Evolutionary conservation across 2,797 vertebrate species (phyloP), one percentile per base, ranked within the genome.

Genomic region (Lacerta viridis): DNA sequence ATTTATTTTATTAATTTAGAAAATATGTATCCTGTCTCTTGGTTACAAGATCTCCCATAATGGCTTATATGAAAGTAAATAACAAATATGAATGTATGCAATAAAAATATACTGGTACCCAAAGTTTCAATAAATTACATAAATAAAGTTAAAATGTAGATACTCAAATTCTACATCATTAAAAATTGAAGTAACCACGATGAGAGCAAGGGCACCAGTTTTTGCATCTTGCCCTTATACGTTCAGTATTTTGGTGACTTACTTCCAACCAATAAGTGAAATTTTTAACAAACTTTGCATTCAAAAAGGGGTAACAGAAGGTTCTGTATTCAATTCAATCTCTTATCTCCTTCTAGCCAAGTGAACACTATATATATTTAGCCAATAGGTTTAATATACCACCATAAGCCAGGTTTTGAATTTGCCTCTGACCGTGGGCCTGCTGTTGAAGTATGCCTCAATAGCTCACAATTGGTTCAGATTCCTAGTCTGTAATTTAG

Each of bases 241-340:
- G 90, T 92, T 95, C 89, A 29, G 91, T 87, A 89, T 88, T 95
- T 93, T 91, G 93, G 83, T 88, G 85, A 93, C 90, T 80, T 88
- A 92, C 89, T 29, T 81, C 74, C 87, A 92, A 85, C 85, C 75
- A 93, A 88, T 27, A 92, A 88, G 84, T 55, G 92, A 15, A 93
- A 88, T 87, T 91, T 87, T 80, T 91, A 88, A 41, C 87, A 50
- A 55, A 59, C 83, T 93, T 84, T 87, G 55, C 87, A 91, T 93
- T 93, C 46, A 20, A 86, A 75, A 72, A 93, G 90, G 80, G 69
- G 55, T 92, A 87, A 39, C 43, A 88, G 93, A 93, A 90, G 17
- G 86, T 77, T 88, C 92, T 77, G 29, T 86, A 90, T 59, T 55
- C 72, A 80, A 55, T 80, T 92, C 89, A 91, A 77, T 88, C 77